Conservation (phyloP, 2,888 invertebrate species). For the Phania funesta region DNA sequence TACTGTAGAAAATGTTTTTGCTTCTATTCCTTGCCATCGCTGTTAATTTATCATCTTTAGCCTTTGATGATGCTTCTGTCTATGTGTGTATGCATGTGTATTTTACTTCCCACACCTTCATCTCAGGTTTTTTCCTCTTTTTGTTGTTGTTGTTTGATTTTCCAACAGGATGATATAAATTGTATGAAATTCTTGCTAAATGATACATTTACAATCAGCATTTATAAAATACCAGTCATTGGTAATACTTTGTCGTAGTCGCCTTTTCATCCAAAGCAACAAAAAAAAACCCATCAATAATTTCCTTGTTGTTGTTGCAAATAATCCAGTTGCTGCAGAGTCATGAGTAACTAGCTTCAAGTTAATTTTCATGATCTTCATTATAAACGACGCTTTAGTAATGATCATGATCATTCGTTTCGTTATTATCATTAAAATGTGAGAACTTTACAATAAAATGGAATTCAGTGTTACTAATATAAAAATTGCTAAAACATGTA, state of each 20-base stretch:
- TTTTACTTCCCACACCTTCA: slow-evolving; percentile 53
- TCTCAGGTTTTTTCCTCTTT: not conserved
- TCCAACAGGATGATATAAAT: slow-evolving; percentile 35
- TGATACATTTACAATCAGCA: slow-evolving; percentile 55
- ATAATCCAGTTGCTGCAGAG: not conserved
- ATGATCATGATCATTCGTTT: slow-evolving; percentile 26
- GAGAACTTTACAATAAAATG: slow-evolving; percentile 75
- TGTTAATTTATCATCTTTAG: not conserved
- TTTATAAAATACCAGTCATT: slow-evolving; percentile 57
- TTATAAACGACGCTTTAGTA: not conserved
- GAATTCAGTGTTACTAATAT: slow-evolving; percentile 70
- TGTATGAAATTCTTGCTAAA: slow-evolving; percentile 52
- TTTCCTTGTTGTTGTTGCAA: slow-evolving; percentile 23
- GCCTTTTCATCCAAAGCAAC: slow-evolving; percentile 14
- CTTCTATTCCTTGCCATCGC: no score
- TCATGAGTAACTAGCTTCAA: slow-evolving; percentile 7
- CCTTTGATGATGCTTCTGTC: not conserved
- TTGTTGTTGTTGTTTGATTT: not conserved
- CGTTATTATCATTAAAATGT: slow-evolving; percentile 67
- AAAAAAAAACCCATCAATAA: slow-evolving; percentile 24
- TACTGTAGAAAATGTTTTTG: no score
- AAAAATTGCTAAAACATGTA: slow-evolving; percentile 69
- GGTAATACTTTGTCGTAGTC: slow-evolving; percentile 29
- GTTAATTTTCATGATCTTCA: slow-evolving; percentile 37
- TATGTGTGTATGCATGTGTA: not conserved